Conservation (phyloP, 2,797 vertebrate species). For the Acrossocheilus wenchowensis region DNA sequence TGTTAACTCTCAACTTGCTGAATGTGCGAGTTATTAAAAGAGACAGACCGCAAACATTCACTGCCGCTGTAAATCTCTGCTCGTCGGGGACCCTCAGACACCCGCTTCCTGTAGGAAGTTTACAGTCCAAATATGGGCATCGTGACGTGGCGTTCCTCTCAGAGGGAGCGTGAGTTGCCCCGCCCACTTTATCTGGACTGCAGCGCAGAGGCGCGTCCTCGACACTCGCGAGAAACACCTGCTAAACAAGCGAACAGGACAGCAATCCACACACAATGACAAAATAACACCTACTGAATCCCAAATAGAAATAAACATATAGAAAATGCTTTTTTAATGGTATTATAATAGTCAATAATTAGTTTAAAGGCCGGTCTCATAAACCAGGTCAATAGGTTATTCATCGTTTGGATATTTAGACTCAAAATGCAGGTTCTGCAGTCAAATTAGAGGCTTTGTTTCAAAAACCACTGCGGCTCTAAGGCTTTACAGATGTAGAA, state of each 20-base stretch:
- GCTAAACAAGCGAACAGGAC: background rate
- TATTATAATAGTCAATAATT: background rate
- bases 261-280: background rate
- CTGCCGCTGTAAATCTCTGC: background rate
- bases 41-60: background rate
- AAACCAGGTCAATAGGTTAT: background rate
- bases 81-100: constrained; percentile 14
- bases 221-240: constrained; percentile 5
- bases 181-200: constrained; percentile 63
- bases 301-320: background rate
- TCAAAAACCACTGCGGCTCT: background rate
- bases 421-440: background rate
- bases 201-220: background rate
- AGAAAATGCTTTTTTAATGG: background rate
- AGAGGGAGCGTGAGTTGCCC: constrained; percentile 70
- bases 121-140: constrained; percentile 74
- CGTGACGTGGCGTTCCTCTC: constrained; percentile 75
- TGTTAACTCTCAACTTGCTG: background rate
- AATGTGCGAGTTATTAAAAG: constrained; percentile 15
- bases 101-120: constrained; percentile 69
- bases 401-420: background rate
- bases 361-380: background rate
- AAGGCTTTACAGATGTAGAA: background rate
- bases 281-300: background rate
- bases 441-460: background rate